Evolutionary conservation across 1,140 invertebrate species (phyloP), one percentile per base, ranked within the genome.

Genomic region (Caenorhabditis tropicalis): DNA sequence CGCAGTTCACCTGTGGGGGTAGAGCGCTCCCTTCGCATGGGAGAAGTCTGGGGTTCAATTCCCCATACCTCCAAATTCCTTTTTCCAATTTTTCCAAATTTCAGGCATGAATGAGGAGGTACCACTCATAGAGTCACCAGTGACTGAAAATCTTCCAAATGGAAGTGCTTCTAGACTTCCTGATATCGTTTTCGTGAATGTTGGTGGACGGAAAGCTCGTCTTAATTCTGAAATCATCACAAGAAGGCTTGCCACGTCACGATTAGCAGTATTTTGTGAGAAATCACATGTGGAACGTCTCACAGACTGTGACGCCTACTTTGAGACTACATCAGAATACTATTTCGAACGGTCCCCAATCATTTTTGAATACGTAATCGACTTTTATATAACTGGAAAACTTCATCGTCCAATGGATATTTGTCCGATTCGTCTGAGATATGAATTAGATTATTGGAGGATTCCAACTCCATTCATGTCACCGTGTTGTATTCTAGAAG

Each of bases 371-470:
- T 88, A 87, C 56, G 83, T 90, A 27, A 81, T 90, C 33, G 89
- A 88, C 31, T 88, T 74, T 33, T 88, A 88, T 53, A 74, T 88
- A 7, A 87, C 88, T 43, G 88, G 89, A 12, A 87, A 87, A 81
- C 79, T 90, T 24, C 89, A 90, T 82, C 85, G 89, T 5, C 89
- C 89, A 33, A 86, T 88, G 84, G 89, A 90, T 58, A 86, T 89
- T n/a, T 90, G 89, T 70, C 90, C 90, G 12, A 90, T 90, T 51
- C 86, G 89, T 31, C 65, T 89, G 16, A 48, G 88, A 36, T 89
- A 91, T 79, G 89, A 91, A 74, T 82, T 90, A 29, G 89, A 90
- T 16, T 90, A 82, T 51, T 90, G 89, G 89, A 58, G 88, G 51
- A 88, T 90, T 58, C 90, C 89, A n/a, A 49, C 87, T 10, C 39